These are phyloP conservation scores for Drosophila tripunctata DNA, from an alignment of 2,888 invertebrate species.

Conservation along the genomic window DNA sequence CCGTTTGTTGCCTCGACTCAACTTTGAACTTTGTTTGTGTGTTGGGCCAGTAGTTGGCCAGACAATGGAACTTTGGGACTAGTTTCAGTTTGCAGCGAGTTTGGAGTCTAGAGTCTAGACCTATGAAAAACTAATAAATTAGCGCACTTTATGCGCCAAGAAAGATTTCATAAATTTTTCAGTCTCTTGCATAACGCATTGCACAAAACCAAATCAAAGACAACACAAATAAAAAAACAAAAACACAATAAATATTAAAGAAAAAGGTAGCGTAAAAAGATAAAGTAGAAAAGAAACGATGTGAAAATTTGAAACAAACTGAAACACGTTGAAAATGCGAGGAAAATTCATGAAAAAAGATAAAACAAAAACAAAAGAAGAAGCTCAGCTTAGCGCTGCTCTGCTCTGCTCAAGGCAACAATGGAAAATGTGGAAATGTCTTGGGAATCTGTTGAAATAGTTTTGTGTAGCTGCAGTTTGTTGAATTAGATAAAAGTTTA, in stretches of 20 bases:
- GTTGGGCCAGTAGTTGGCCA: slow-evolving; percentile 9
- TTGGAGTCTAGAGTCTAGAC: slow-evolving; percentile 5
- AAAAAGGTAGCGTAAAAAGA: slow-evolving; percentile 23
- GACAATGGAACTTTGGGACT: slow-evolving; percentile 9
- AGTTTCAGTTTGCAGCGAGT: slow-evolving; percentile 10
- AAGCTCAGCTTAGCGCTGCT: slow-evolving; percentile 18
- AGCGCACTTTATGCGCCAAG: slow-evolving; percentile 55
- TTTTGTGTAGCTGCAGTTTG: slow-evolving; percentile 55
- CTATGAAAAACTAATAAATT: slow-evolving; percentile 59
- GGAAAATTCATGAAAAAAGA: too few relatives aligned
- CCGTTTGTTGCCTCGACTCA: too few relatives aligned
- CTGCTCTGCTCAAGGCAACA: slow-evolving; percentile 15
- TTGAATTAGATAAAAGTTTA: slow-evolving; percentile 79
- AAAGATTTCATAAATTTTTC: slow-evolving; percentile 67
- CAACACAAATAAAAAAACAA: slow-evolving; percentile 13
- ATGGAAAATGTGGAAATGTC: slow-evolving; percentile 77
- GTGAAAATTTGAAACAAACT: slow-evolving; percentile 73
- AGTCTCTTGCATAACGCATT: slow-evolving; percentile 52
- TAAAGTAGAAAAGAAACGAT: slow-evolving; percentile 64
- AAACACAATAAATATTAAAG: slow-evolving; percentile 1
- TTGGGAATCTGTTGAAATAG: slow-evolving; percentile 71
- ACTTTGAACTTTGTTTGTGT: slow-evolving; percentile 9
- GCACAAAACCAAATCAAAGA: slow-evolving; percentile 61
- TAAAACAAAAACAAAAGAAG: slow-evolving; percentile 66
- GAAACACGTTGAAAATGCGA: slow-evolving; percentile 65